Base-by-base conservation (phyloP, 2,797 vertebrate species). In the Avahi laniger region DNA sequence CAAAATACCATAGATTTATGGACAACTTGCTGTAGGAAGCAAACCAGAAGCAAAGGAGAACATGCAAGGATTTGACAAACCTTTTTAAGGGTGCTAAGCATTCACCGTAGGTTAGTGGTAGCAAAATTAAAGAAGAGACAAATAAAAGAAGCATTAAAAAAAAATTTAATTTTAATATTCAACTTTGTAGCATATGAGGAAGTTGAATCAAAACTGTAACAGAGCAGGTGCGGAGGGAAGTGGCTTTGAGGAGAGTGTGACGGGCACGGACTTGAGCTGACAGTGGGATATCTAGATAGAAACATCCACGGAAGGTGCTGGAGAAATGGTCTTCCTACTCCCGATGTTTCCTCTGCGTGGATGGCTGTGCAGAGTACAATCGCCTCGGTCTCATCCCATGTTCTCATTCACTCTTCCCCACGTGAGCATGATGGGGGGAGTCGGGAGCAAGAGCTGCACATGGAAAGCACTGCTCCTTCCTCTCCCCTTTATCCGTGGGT, bases 31-130 rank as follows among this genome's bases (percentile, higher is more conserved):
- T 52, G 73, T 38, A 91, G 18, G 65, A 88, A 61, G 24, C 54
- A 89, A 96, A 57, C 22, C 28, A 90, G 38, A 95, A 90, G 22
- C 38, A 76, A 83, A 90, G 18, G 50, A 86, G 46, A 81, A 70
- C 9, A 72, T 43, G 52, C n/a, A 73, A 2, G 52, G 26, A 83
- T 54, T 43, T 28, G 22, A 57, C 30, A 65, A 70, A 91, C 33
- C 7, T 86, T 65, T 57, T 73, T 28, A 61, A 88, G 35, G 65
- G 38, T 41, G 43, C 41, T 63, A 35, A 94, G 50, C 41, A 14
- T 52, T 30, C 11, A 7, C 52, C 10, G 10, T 15, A 86, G 63
- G 38, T 48, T 69, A 35, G 2, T 33, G 59, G 24, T 65, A 24
- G 26, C 30, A 52, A 28, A 50, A 50, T 3, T n/a, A 50, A 18